These are phyloP conservation scores for Sepiola atlantica DNA, from an alignment of 2,888 invertebrate genomes.

Conservation along the genomic window DNA sequence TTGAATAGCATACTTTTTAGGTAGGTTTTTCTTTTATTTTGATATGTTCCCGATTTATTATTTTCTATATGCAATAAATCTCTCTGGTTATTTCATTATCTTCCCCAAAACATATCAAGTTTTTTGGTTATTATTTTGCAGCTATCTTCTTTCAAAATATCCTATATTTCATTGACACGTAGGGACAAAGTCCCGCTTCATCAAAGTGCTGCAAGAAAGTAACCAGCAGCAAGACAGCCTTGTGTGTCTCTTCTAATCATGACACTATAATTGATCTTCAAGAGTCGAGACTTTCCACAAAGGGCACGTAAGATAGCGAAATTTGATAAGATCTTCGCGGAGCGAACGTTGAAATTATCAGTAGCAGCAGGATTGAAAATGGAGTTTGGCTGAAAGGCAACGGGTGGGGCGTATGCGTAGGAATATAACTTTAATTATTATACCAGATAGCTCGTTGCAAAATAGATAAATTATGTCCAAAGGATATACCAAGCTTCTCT, in stretches of 20 bases:
- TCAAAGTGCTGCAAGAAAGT: background rate
- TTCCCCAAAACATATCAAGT: too few relatives aligned
- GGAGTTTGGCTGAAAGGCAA: background rate
- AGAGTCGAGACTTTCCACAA: background rate
- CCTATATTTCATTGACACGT: too few relatives aligned
- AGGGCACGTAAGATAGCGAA: constrained; percentile 8
- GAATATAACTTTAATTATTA: background rate
- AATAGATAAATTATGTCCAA: background rate
- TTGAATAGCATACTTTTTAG: too few relatives aligned
- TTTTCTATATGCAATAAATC: too few relatives aligned
- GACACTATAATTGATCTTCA: background rate
- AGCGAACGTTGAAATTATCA: constrained; percentile 5
- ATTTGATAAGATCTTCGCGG: constrained; percentile 7
- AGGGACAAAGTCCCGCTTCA: background rate
- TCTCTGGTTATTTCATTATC: too few relatives aligned
- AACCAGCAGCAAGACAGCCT: background rate
- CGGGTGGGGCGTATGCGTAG: background rate
- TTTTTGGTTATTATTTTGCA: too few relatives aligned
- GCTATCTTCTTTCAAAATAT: too few relatives aligned
- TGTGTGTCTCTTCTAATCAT: background rate
- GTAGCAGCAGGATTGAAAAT: background rate
- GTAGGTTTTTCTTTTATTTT: too few relatives aligned
- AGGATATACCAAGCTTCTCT: background rate
- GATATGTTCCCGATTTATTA: too few relatives aligned
- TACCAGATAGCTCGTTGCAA: background rate